These are phyloP conservation scores for Clamator glandarius DNA, from an alignment of 2,797 vertebrate species.

Conservation along the genomic window DNA sequence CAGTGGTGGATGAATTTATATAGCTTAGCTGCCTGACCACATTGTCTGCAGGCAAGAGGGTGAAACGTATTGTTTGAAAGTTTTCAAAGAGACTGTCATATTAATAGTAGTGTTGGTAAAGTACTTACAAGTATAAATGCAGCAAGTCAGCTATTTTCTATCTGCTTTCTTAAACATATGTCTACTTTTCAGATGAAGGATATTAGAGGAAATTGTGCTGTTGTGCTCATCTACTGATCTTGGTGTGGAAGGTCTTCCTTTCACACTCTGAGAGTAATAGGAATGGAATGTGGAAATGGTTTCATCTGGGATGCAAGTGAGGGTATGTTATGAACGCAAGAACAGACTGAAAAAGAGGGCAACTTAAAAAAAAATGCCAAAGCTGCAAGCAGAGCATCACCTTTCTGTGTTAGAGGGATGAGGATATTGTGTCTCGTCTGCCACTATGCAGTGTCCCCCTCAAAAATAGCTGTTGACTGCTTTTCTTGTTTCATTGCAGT, in stretches of 20 bases:
- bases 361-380: background rate
- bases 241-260: background rate
- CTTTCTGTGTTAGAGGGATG: background rate
- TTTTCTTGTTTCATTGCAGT: background rate
- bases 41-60: background rate
- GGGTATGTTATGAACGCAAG: background rate
- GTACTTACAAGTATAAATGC: background rate
- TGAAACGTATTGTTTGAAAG: background rate
- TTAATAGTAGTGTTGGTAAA: background rate
- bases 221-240: background rate
- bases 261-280: fast-evolving
- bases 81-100: background rate
- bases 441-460: background rate
- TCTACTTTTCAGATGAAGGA: background rate
- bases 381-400: background rate
- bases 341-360: background rate
- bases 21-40: background rate
- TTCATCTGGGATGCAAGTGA: background rate
- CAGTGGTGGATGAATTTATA: background rate
- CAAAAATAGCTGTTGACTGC: background rate
- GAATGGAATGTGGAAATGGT: background rate
- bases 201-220: background rate
- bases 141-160: background rate
- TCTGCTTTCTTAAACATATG: background rate
- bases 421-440: background rate